phyloP scores from a whole-genome alignment of 2,113 vertebrate species.

The Hucho hucho region DNA sequence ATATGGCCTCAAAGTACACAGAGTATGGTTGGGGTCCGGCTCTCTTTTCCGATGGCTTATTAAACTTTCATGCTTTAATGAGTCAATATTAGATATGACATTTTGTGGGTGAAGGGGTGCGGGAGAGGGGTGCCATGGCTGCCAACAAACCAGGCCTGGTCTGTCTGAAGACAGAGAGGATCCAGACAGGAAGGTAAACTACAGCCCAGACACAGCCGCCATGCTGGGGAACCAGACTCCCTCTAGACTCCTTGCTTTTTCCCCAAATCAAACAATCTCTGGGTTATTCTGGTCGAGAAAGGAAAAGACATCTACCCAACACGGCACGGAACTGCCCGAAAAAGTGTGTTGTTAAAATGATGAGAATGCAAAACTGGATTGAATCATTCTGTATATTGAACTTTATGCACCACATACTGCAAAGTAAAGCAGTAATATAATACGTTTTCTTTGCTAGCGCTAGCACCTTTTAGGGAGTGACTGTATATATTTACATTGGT shows the following conservation, averaged over 20 bases:
- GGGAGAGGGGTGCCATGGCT: conserved; percentile 29
- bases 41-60: conserved; percentile 63
- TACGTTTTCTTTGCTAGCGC: background rate
- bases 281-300: background rate
- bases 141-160: conserved; percentile 42
- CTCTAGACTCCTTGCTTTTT: no score
- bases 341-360: no score
- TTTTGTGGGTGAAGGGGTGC: conserved; percentile 57
- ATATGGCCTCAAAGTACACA: conserved; percentile 53
- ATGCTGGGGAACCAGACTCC: background rate
- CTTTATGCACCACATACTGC: no score
- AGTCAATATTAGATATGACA: conserved; percentile 73
- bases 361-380: no score
- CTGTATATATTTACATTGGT: background rate
- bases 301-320: background rate
- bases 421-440: no score
- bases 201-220: background rate
- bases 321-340: background rate
- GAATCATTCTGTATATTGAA: no score
- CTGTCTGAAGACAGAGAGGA: conserved; percentile 6
- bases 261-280: background rate
- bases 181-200: conserved; percentile 2
- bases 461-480: conserved; percentile 5
- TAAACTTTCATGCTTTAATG: conserved; percentile 73
- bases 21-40: conserved; percentile 41